Evolutionary conservation across 2,888 invertebrate species (phyloP).

Genomic region (Acleris emargana): DNA sequence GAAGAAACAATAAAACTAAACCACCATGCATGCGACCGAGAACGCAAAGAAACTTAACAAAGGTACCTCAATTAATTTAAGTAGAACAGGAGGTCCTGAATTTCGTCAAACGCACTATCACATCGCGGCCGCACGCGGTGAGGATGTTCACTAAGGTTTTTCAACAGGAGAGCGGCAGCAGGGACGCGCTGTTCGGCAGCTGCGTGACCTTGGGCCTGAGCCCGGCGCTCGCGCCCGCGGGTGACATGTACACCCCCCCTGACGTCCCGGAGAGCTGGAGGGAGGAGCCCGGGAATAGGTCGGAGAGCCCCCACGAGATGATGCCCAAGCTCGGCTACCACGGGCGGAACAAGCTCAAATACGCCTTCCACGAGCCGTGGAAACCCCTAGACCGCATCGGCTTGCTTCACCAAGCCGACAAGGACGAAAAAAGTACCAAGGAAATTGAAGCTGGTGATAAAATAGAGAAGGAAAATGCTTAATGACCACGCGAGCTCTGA

Average conservation of each 20-base stretch:
- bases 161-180: slow-evolving; percentile 68
- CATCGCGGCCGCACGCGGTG: slow-evolving; percentile 35
- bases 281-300: slow-evolving; percentile 50
- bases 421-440: slow-evolving; percentile 49
- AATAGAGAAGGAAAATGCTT: slow-evolving; percentile 40
- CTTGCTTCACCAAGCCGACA: slow-evolving; percentile 66
- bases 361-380: slow-evolving; percentile 78
- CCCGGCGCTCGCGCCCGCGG: slow-evolving; percentile 40
- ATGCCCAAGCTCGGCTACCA: slow-evolving; percentile 69
- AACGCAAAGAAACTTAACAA: background rate
- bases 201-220: slow-evolving; percentile 41
- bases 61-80: slow-evolving; percentile 25
- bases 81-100: slow-evolving; percentile 26
- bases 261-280: slow-evolving; percentile 69
- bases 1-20: background rate
- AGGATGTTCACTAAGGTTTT: slow-evolving; percentile 53
- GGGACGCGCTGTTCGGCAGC: slow-evolving; percentile 49
- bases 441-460: slow-evolving; percentile 39
- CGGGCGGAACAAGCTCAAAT: slow-evolving; percentile 68
- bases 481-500: slow-evolving; percentile 56
- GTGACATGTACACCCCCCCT: slow-evolving; percentile 64
- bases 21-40: background rate
- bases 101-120: slow-evolving; percentile 70
- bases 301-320: slow-evolving; percentile 43
- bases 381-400: slow-evolving; percentile 66